phyloP scores from a whole-genome alignment of 30 jellyfish, hydroid and myxozoan genomes.

The Catostylus mosaicus region DNA sequence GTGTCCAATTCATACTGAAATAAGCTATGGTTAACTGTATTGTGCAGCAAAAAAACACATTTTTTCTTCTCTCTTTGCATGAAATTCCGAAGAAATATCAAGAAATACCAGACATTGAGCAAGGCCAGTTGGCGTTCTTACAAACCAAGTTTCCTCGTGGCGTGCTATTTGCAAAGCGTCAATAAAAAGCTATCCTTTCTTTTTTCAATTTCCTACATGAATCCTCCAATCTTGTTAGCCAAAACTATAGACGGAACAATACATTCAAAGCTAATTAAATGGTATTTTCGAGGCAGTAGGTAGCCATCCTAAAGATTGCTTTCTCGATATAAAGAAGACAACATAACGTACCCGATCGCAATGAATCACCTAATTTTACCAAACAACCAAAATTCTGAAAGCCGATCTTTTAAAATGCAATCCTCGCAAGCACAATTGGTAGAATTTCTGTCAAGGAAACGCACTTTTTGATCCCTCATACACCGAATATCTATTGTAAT shows the following conservation, averaged over 20 bases:
- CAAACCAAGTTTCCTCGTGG: constrained; percentile 3
- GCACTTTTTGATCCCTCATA: neutral
- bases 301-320: neutral
- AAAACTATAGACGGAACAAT: constrained; percentile 34
- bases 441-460: neutral
- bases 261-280: constrained; percentile 35
- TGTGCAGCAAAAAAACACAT: neutral
- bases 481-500: neutral
- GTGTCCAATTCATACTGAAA: too few relatives aligned
- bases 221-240: constrained; percentile 36
- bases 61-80: neutral
- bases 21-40: too few relatives aligned
- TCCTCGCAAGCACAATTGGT: neutral
- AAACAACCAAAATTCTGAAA: neutral
- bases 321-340: neutral
- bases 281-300: constrained; percentile 17
- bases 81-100: neutral
- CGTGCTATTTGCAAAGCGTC: constrained; percentile 2
- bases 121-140: neutral
- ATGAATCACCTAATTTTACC: neutral
- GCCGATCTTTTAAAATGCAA: neutral
- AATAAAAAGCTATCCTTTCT: neutral
- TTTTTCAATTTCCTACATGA: constrained; percentile 1
- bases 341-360: neutral
- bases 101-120: constrained; percentile 18